Percentiles rank a stretch among this genome's conserved stretches.
phyloP scores from a whole-genome alignment of 1,140 invertebrate species.

The Holcopasites calliopsidis region DNA sequence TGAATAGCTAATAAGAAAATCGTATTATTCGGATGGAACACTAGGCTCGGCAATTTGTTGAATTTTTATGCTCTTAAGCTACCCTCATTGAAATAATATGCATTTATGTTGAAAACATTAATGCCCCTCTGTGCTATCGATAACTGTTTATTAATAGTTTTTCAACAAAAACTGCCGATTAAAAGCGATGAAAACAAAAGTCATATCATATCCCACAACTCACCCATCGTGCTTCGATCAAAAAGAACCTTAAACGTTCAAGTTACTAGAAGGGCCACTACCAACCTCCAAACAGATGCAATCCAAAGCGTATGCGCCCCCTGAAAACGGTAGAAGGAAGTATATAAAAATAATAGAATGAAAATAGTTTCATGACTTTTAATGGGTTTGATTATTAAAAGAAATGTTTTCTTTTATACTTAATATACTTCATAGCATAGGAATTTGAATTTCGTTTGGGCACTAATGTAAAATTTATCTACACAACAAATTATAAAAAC shows the following conservation, averaged over 20 bases:
- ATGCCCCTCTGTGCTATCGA: background rate
- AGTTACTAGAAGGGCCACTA: background rate
- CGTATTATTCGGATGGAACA: too few relatives aligned
- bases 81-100: slow-evolving; percentile 22
- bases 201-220: slow-evolving; percentile 19
- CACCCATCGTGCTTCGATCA: slow-evolving; percentile 59
- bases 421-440: too few relatives aligned
- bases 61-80: background rate
- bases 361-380: too few relatives aligned
- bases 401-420: too few relatives aligned
- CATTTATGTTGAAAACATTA: background rate
- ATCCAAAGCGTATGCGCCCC: background rate
- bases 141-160: background rate
- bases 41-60: background rate
- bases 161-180: slow-evolving; percentile 34
- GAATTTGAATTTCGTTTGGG: too few relatives aligned
- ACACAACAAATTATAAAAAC: too few relatives aligned
- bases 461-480: too few relatives aligned
- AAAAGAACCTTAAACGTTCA: slow-evolving; percentile 41
- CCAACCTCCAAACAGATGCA: background rate
- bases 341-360: too few relatives aligned
- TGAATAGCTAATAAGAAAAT: background rate
- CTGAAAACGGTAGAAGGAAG: background rate
- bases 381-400: too few relatives aligned
- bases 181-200: slow-evolving; percentile 44